A percentile compares a stretch with the other conserved stretches of the same genome.
These are phyloP conservation scores for Cossypha polioptera DNA, from an alignment of 2,797 vertebrate genomes.

Conservation along the genomic window DNA sequence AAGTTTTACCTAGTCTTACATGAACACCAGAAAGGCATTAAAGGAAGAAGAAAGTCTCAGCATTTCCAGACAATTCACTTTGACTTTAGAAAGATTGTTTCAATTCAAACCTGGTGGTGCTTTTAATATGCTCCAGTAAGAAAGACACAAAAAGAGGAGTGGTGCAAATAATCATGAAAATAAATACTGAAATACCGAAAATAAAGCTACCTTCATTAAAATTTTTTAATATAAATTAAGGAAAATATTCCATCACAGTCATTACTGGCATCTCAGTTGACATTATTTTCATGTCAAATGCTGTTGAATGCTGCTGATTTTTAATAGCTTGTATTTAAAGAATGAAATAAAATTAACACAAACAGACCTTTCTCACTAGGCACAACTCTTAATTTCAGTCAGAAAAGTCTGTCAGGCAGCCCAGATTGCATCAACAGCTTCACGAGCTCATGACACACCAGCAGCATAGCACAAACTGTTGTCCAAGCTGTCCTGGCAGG, in stretches of 20 bases:
- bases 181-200: not conserved
- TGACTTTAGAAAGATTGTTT: not conserved
- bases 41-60: not conserved
- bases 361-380: not conserved
- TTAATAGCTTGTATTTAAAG: not conserved
- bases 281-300: not conserved
- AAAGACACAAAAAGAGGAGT: not conserved
- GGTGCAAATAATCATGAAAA: not conserved
- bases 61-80: not conserved
- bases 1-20: not conserved
- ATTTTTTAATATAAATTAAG: not conserved
- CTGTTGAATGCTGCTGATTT: not conserved
- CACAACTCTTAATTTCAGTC: not conserved
- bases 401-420: constrained; percentile 11
- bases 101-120: not conserved
- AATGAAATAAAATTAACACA: not conserved
- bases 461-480: not conserved
- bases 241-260: not conserved
- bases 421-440: constrained; percentile 38
- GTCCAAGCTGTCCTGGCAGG: constrained; percentile 20
- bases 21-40: not conserved
- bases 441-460: constrained; percentile 31
- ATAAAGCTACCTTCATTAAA: not conserved
- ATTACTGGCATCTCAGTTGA: not conserved
- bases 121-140: not conserved